Percentiles rank a stretch among this genome's conserved stretches.
Evolutionary conservation across 2,113 vertebrate genomes (phyloP).

Genomic region (Pachyramphus minor): DNA sequence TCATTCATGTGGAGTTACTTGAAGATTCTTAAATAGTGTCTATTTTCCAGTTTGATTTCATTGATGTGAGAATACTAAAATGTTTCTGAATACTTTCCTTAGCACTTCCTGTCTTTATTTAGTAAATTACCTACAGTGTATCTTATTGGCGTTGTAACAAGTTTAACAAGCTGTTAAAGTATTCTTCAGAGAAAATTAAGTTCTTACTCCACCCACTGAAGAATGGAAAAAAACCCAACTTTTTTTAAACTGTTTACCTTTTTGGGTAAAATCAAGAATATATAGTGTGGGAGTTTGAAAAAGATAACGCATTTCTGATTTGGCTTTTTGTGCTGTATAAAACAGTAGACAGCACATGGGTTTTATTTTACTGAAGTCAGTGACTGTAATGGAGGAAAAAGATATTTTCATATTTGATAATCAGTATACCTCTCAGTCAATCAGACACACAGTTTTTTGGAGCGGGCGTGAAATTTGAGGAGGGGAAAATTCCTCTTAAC

Average conservation of each 20-base stretch:
- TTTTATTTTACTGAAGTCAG: neutral
- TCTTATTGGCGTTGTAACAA: neutral
- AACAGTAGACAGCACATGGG: neutral
- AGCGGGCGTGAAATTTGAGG: neutral
- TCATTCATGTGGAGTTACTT: neutral
- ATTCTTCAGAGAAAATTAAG: neutral
- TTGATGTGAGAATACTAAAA: neutral
- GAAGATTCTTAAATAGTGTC: neutral
- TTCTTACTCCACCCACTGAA: neutral
- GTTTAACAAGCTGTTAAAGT: neutral
- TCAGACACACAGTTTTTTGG: fast-evolving
- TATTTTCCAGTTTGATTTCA: neutral
- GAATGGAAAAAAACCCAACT: neutral
- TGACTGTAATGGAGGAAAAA: neutral
- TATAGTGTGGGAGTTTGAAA: neutral
- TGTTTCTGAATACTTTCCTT: neutral
- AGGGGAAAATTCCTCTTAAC: neutral
- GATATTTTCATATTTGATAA: neutral
- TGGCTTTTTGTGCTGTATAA: neutral
- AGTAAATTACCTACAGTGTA: neutral
- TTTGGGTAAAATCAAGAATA: neutral
- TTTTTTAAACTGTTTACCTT: neutral
- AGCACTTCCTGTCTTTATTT: neutral
- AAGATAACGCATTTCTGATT: neutral
- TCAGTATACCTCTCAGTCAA: neutral